Evolutionary conservation across 2,888 invertebrate genomes (phyloP).

Genomic region (Agriopis aurantiaria): DNA sequence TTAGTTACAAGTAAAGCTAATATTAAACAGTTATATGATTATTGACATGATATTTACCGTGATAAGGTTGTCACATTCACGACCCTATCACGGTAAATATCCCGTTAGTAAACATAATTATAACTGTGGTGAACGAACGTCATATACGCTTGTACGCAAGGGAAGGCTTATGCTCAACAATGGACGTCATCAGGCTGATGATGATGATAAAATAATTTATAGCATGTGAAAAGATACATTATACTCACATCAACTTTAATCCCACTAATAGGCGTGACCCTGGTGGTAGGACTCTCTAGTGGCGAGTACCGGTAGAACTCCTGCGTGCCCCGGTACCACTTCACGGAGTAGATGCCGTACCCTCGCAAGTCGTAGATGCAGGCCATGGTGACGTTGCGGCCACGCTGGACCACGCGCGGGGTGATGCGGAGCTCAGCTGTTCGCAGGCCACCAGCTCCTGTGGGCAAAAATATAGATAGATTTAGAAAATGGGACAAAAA

Average conservation of each 20-base stretch:
- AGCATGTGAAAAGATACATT: no score
- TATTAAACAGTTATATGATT: no score
- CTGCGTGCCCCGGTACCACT: constrained; percentile 93
- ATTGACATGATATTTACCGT: no score
- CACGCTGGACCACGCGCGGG: constrained; percentile 90
- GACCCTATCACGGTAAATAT: no score
- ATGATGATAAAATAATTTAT: no score
- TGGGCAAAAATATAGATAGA: constrained; percentile 50
- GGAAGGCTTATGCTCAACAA: no score
- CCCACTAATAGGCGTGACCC: constrained; percentile 90
- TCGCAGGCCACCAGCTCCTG: constrained; percentile 89
- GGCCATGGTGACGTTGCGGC: constrained; percentile 89
- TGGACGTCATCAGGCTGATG: no score
- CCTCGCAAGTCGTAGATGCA: constrained; percentile 92
- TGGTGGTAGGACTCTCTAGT: constrained; percentile 89
- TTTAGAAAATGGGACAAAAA: background rate
- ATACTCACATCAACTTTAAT: constrained; percentile 93
- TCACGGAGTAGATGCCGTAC: constrained; percentile 92
- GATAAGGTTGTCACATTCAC: no score
- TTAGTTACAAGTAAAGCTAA: no score
- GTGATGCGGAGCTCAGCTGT: constrained; percentile 90
- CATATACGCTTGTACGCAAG: no score
- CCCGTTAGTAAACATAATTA: no score
- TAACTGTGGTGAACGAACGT: no score
- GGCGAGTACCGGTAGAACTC: constrained; percentile 95